Evolutionary conservation across 2,113 vertebrate genomes (phyloP), one percentile per base, ranked within the genome.

Genomic region (Mus pahari): DNA sequence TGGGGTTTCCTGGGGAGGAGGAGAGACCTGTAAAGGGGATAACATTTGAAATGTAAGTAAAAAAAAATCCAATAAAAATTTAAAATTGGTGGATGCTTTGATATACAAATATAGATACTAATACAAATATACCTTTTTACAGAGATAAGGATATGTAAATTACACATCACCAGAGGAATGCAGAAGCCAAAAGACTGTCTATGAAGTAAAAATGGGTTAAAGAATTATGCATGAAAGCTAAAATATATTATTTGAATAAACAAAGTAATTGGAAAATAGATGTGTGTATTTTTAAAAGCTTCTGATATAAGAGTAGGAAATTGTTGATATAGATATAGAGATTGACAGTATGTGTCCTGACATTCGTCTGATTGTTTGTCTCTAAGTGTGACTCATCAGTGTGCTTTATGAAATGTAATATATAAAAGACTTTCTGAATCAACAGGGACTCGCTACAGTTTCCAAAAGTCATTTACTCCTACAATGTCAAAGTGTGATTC

Each of bases 401-500:
- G 58, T 75, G 31, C 64, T 91, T 96, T 91, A 94, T 92, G 71
- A 97, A 96, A 95, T 84, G 3, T 36, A 92, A 91, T 84, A 70
- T 45, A 94, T 75, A 92, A 96, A 94, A 91, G 58, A 39, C 26
- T 95, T 87, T 90, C 16, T 55, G 55, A 92, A 90, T 91, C 82
- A 94, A 90, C 77, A 90, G 81, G 70, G 83, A 97, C 62, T 96
- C 14, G 11, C 53, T 45, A 87, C 26, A 77, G 91, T 93, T 96
- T 97, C 68, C 36, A 96, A 94, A 97, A 95, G 89, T 95, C 78
- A 97, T 93, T 96, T 96, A 75, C 64, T 96, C 94, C 64, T 58
- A 55, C 58, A 96, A 92, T 96, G 77, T 97, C 92, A 97, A 97
- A 97, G 91, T 97, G 60, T 81, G 77, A 96, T 96, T 96, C 88